phyloP scores from a whole-genome alignment of 2,888 invertebrate genomes.

The Drosophila infuscata region DNA sequence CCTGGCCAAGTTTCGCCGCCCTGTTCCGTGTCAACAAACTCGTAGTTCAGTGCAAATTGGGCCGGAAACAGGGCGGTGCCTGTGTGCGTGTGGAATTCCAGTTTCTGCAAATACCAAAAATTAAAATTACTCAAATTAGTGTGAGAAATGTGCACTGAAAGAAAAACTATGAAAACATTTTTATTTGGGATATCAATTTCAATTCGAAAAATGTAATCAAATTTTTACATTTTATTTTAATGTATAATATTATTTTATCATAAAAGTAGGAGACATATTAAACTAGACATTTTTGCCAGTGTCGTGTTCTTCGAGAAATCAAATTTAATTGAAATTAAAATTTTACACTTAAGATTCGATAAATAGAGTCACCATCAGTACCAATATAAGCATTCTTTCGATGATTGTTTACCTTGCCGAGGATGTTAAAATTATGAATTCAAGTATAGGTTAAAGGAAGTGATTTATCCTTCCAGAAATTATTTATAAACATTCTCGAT shows the following conservation, averaged over 20 bases:
- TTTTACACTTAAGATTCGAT: not conserved
- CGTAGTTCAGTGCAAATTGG: conserved; percentile 90
- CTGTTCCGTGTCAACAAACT: conserved; percentile 92
- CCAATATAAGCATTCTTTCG: not conserved
- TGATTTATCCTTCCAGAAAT: no score
- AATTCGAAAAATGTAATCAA: not conserved
- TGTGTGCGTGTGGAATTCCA: conserved; percentile 88
- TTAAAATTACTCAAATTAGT: conserved; percentile 3
- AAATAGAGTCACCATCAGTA: not conserved
- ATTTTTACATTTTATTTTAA: not conserved
- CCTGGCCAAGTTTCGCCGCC: conserved; percentile 89
- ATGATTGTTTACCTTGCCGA: not conserved
- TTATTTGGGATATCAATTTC: not conserved
- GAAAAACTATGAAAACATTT: not conserved
- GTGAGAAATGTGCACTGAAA: conserved; percentile 25
- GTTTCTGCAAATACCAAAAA: conserved; percentile 81
- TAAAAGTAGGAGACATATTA: not conserved
- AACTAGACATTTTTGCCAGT: not conserved
- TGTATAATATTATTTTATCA: not conserved
- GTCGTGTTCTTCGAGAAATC: not conserved
- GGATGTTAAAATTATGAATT: accelerated
- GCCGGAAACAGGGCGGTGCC: conserved; percentile 93
- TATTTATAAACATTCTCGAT: not conserved
- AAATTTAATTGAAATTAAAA: not conserved
- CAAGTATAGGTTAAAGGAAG: not conserved